These are phyloP conservation scores for Hoplodrina blanda DNA, from an alignment of 2,888 invertebrate genomes.

Conservation along the genomic window DNA sequence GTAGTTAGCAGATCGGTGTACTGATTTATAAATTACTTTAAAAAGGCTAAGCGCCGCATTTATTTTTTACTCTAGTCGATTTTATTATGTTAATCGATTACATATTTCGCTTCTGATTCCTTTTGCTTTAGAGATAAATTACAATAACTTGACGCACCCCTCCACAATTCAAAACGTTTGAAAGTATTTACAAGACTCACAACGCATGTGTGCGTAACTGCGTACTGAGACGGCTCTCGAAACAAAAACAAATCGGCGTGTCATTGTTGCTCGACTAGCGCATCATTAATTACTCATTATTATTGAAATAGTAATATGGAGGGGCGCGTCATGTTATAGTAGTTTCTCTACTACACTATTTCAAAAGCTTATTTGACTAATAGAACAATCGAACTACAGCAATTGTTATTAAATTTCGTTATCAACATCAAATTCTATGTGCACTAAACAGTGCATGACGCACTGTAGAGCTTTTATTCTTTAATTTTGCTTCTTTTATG, in stretches of 20 bases:
- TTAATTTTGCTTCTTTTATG: slow-evolving; percentile 60
- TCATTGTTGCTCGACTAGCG: no score
- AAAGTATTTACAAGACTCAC: no score
- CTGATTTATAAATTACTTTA: slow-evolving; percentile 5
- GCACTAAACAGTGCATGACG: slow-evolving; percentile 69
- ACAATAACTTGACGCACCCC: no score
- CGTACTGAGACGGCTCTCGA: no score
- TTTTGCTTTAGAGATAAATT: no score
- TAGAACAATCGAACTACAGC: slow-evolving; percentile 40
- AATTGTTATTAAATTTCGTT: slow-evolving; percentile 46
- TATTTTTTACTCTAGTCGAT: slow-evolving; percentile 21
- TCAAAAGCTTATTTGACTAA: slow-evolving; percentile 65
- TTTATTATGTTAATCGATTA: slow-evolving; percentile 24
- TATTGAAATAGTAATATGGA: no score
- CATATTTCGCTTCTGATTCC: slow-evolving; percentile 35
- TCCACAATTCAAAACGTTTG: no score
- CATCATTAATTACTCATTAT: no score
- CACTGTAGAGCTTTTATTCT: slow-evolving; percentile 71
- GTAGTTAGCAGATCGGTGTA: slow-evolving; percentile 57
- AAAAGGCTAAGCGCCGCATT: neutral
- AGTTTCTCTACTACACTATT: slow-evolving; percentile 24
- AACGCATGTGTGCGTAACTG: no score
- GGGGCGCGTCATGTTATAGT: no score
- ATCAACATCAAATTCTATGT: slow-evolving; percentile 53
- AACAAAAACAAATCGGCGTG: no score